Evolutionary conservation across 2,888 invertebrate species (phyloP).

Genomic region (Lepeophtheirus nordmannii): DNA sequence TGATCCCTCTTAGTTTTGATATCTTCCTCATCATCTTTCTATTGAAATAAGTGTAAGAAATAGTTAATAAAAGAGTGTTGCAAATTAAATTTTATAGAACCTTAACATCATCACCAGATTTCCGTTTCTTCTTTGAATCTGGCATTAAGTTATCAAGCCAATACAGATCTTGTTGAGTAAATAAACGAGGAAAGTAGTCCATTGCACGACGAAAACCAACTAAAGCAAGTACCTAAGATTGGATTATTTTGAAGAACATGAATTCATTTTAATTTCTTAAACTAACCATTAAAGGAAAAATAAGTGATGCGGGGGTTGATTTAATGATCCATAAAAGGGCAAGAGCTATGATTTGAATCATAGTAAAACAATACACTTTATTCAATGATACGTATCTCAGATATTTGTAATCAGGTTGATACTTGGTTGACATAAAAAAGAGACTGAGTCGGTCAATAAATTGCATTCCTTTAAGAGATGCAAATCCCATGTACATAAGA

Average conservation of each 20-base stretch:
- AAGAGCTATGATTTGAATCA: slow-evolving; percentile 50
- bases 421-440: slow-evolving; percentile 94
- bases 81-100: too few relatives aligned
- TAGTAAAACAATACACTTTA: slow-evolving; percentile 39
- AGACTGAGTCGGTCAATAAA: slow-evolving; percentile 88
- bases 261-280: neutral
- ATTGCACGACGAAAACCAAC: slow-evolving; percentile 71
- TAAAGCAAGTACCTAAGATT: slow-evolving; percentile 58
- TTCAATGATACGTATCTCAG: slow-evolving; percentile 59
- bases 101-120: neutral
- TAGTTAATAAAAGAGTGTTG: too few relatives aligned
- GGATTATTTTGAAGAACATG: neutral
- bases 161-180: slow-evolving; percentile 80
- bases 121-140: slow-evolving; percentile 52
- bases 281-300: slow-evolving; percentile 43
- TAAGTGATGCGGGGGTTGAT: slow-evolving; percentile 46
- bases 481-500: slow-evolving; percentile 93
- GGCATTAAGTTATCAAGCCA: slow-evolving; percentile 96
- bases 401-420: slow-evolving; percentile 95
- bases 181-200: slow-evolving; percentile 34
- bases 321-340: slow-evolving; percentile 77
- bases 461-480: slow-evolving; percentile 72
- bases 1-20: too few relatives aligned
- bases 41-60: too few relatives aligned
- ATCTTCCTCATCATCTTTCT: too few relatives aligned